A percentile compares a stretch with the other conserved stretches of the same genome.
Evolutionary conservation across 2,113 vertebrate species (phyloP).

Genomic region (Aegotheles bennettii): DNA sequence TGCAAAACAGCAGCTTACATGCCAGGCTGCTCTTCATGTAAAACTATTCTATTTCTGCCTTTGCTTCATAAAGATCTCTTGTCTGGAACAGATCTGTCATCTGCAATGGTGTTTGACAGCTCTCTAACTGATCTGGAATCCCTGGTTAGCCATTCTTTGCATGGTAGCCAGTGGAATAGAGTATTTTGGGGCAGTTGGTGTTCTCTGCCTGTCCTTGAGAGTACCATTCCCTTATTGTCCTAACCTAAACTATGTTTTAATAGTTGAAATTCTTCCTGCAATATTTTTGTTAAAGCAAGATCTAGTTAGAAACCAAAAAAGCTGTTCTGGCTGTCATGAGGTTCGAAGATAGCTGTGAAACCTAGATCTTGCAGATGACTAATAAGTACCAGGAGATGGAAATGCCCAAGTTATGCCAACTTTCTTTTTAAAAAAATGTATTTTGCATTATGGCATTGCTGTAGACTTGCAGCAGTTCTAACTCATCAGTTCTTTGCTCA

Average conservation of each 20-base stretch:
- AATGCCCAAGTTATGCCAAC: not conserved
- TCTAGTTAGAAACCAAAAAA: not conserved
- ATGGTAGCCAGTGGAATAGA: not conserved
- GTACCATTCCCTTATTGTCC: not conserved
- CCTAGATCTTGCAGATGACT: not conserved
- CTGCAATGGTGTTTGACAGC: not conserved
- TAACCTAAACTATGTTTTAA: not conserved
- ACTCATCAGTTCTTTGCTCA: not conserved
- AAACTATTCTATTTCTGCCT: not conserved
- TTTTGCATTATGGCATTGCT: not conserved
- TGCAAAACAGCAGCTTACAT: not conserved
- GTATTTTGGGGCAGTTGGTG: not conserved
- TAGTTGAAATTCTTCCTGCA: not conserved
- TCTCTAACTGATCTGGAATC: not conserved
- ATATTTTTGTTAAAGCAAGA: not conserved
- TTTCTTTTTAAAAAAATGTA: not conserved
- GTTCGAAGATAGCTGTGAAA: not conserved
- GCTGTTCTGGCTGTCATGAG: not conserved
- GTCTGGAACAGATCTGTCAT: not conserved
- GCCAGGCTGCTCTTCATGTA: not conserved
- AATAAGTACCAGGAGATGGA: not conserved
- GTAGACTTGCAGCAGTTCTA: not conserved
- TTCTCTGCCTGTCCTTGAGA: not conserved
- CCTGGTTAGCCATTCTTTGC: not conserved
- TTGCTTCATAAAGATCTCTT: not conserved